Conservation (phyloP, 2,113 vertebrate species). For the Sarotherodon lohbergeri region DNA sequence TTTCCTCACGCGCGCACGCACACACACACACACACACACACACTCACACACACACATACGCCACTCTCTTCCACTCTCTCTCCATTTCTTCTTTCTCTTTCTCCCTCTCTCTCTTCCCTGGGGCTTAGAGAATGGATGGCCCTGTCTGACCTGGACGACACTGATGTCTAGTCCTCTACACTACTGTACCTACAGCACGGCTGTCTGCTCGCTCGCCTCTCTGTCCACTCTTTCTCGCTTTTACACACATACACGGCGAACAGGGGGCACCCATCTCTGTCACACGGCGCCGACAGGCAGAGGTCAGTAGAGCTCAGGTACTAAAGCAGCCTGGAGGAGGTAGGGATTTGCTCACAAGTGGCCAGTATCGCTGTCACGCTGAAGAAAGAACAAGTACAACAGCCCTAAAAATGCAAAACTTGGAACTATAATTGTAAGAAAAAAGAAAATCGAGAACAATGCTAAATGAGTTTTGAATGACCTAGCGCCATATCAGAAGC, state of each 20-base stretch:
- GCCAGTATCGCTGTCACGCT: not conserved
- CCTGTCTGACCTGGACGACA: slow-evolving; percentile 70
- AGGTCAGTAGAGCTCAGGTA: slow-evolving; percentile 63
- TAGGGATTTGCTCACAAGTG: slow-evolving; percentile 7
- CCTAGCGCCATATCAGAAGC: not conserved
- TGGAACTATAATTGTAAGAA: not conserved
- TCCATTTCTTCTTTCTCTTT: not conserved
- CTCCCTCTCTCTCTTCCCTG: slow-evolving; percentile 41
- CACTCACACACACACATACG: not conserved
- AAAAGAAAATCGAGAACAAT: not conserved
- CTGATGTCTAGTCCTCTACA: slow-evolving; percentile 62
- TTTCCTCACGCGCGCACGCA: not conserved
- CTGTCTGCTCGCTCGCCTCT: slow-evolving; percentile 46
- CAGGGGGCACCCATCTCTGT: slow-evolving; percentile 53
- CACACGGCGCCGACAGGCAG: slow-evolving; percentile 47
- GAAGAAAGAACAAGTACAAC: not conserved
- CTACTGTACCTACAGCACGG: slow-evolving; percentile 67
- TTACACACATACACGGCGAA: not conserved
- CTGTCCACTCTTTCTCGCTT: slow-evolving; percentile 10
- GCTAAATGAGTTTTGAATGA: not conserved
- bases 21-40: not conserved
- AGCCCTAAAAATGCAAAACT: not conserved
- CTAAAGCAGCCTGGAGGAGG: slow-evolving; percentile 24
- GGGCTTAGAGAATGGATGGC: slow-evolving; percentile 70
- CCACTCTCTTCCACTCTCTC: not conserved